Evolutionary conservation across 2,888 invertebrate genomes (phyloP), one percentile per base, ranked within the genome.

Genomic region (Ernsta delagoae): DNA sequence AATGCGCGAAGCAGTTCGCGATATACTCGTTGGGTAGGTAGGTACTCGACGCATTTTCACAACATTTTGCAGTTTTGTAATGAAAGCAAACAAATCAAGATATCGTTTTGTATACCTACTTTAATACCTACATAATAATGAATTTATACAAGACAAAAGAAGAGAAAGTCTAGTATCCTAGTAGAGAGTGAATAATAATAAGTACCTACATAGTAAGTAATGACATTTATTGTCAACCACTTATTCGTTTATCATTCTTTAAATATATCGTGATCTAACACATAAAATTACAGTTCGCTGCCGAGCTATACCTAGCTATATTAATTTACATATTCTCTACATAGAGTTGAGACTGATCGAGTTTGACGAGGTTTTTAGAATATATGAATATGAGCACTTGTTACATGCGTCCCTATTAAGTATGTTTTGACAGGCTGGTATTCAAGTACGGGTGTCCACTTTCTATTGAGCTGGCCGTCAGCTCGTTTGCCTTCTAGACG

Each of bases 361-460:
- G 68, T 68, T 48, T 62, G 57, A 68, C 68, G 48, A 62, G 68
- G 62, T 68, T 62, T 68, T 62, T 61, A 68, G 68, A 68, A 68
- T 62, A 67, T 67, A 68, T 68, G 68, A 68, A 68, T 68, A 68
- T 68, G 68, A 62, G 62, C 62, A 62, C 67, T 61, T 67, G 56
- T 66, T 61, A 56, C 63, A 53, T 53, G 53, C 39, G 43, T 61
- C 36, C 67, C 54, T n/a, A 67, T 56, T 61, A 61, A 68, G 67
- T 62, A 68, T 68, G 61, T 68, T 68, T 68, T 62, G 68, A 62
- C 48, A 56, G 48, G 62, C 57, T 57, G 56, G 68, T 53, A 53
- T 67, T 61, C 61, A 67, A 61, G 67, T 48, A 62, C 62, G 62
- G 56, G 67, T 62, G 39, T 48, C 56, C 61, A 68, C 67, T 68